Percentiles rank a stretch among this genome's conserved stretches.
Conservation (phyloP, 2,797 vertebrate genomes). For the Aulostomus chinensis region DNA sequence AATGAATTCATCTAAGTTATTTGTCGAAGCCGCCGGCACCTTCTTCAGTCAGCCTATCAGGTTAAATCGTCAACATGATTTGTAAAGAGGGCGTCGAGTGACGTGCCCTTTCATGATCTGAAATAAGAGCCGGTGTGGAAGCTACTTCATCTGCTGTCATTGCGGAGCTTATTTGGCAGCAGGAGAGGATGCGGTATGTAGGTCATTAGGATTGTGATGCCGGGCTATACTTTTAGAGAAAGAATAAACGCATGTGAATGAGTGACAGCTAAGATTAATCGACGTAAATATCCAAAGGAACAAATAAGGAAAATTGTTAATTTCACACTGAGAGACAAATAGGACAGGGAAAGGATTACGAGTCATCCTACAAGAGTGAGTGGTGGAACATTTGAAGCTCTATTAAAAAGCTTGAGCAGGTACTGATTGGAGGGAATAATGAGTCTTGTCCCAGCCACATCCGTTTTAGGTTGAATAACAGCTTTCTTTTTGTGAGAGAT, state of each 20-base stretch:
- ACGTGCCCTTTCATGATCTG: constrained; percentile 52
- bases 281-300: constrained; percentile 12
- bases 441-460: background rate
- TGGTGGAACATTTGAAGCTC: background rate
- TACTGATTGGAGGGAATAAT: constrained; percentile 10
- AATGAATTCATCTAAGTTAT: constrained; percentile 63
- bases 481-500: background rate
- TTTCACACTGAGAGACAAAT: constrained; percentile 16
- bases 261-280: constrained; percentile 24
- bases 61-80: constrained; percentile 61
- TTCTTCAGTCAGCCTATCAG: constrained; percentile 64
- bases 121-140: constrained; percentile 43
- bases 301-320: constrained; percentile 10
- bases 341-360: background rate
- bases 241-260: background rate
- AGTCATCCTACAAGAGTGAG: background rate
- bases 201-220: constrained; percentile 43
- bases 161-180: constrained; percentile 34
- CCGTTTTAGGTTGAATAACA: constrained; percentile 13
- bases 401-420: constrained; percentile 8
- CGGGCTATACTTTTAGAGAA: constrained; percentile 28
- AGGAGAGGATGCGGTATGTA: constrained; percentile 38
- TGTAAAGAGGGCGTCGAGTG: constrained; percentile 49
- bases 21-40: constrained; percentile 53
- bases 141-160: constrained; percentile 48